These are phyloP conservation scores for Lepeophtheirus nordmannii DNA, from an alignment of 2,888 invertebrate species.

Conservation along the genomic window DNA sequence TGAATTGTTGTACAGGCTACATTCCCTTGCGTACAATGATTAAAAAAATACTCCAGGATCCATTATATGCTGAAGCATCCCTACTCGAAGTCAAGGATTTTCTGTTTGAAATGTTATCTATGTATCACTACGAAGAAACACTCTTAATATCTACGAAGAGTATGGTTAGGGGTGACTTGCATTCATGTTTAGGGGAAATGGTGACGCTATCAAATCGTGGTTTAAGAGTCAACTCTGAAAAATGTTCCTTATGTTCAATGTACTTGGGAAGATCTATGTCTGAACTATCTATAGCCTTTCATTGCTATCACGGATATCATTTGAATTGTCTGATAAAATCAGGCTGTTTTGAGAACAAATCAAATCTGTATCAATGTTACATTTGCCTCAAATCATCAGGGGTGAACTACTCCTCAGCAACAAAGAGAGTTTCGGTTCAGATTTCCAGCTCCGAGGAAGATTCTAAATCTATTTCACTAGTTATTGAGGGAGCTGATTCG, in stretches of 20 bases:
- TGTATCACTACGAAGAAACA: conserved; percentile 54
- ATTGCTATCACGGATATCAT: conserved; percentile 11
- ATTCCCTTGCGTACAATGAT: conserved; percentile 41
- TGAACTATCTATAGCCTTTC: conserved; percentile 3
- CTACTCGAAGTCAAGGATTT: conserved; percentile 12
- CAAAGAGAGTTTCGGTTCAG: conserved; percentile 1
- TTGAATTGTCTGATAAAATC: conserved; percentile 3
- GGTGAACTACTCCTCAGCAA: not conserved
- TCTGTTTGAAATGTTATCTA: conserved; percentile 22
- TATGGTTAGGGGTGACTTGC: conserved; percentile 52
- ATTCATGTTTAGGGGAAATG: conserved; percentile 36
- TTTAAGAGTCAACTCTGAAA: conserved; percentile 28
- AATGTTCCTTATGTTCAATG: not conserved
- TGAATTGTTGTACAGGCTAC: conserved; percentile 42
- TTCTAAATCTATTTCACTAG: not conserved
- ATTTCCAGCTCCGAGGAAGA: not conserved
- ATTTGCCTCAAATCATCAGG: not conserved
- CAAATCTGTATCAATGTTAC: not conserved
- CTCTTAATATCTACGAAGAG: conserved; percentile 51
- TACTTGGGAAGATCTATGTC: conserved; percentile 1
- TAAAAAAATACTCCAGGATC: conserved; percentile 38
- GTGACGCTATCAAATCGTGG: conserved; percentile 33
- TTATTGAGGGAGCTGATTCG: not conserved
- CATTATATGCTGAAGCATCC: conserved; percentile 37
- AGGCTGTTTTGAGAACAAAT: not conserved